phyloP scores from a whole-genome alignment of 2,113 vertebrate genomes.

The Prionailurus viverrinus region DNA sequence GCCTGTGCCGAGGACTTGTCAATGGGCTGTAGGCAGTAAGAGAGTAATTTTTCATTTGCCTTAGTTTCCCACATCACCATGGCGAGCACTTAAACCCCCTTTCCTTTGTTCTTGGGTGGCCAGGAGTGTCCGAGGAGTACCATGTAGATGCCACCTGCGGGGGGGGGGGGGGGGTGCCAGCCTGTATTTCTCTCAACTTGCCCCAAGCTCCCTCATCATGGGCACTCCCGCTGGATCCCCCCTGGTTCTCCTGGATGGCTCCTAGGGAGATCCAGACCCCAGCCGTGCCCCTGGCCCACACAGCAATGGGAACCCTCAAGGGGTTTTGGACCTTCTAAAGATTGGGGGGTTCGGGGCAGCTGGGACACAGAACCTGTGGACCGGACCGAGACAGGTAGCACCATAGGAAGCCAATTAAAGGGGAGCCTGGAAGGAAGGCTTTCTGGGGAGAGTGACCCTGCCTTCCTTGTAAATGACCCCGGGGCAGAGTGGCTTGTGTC shows the following conservation, averaged over 20 bases:
- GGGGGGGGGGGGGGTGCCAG: too few relatives aligned
- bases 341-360: neutral
- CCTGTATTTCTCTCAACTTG: too few relatives aligned
- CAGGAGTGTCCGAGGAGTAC: too few relatives aligned
- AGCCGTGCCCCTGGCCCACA: neutral
- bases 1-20: too few relatives aligned
- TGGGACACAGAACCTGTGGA: neutral
- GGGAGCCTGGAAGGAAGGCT: neutral
- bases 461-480: neutral
- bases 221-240: too few relatives aligned
- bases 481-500: neutral
- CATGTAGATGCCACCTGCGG: too few relatives aligned
- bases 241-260: neutral
- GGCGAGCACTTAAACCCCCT: too few relatives aligned
- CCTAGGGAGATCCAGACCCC: neutral
- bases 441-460: neutral
- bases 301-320: neutral
- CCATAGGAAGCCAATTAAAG: neutral
- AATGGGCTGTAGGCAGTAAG: too few relatives aligned
- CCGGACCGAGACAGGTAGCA: rapidly evolving
- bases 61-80: too few relatives aligned
- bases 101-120: too few relatives aligned
- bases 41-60: too few relatives aligned
- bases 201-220: too few relatives aligned
- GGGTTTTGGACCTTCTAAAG: neutral